Percentiles rank a stretch among this genome's conserved stretches.
phyloP scores from a whole-genome alignment of 2,113 vertebrate genomes.

The Cisticola juncidis region DNA sequence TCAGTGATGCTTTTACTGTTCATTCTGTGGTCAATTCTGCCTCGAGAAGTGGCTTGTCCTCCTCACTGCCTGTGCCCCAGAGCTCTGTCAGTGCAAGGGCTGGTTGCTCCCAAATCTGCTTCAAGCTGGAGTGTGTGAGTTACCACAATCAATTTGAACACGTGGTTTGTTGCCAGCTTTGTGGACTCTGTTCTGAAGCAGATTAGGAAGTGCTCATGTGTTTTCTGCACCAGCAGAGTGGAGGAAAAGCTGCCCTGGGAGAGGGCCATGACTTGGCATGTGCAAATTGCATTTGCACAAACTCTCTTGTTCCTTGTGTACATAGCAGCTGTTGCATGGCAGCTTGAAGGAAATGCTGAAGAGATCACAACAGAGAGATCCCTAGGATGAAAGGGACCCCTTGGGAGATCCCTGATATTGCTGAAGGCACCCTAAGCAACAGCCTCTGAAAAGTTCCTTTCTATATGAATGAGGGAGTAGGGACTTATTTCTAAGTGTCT shows the following conservation, averaged over 20 bases:
- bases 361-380: background rate
- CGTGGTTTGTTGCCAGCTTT: background rate
- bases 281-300: background rate
- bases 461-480: background rate
- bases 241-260: background rate
- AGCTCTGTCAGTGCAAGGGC: background rate
- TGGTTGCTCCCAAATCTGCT: background rate
- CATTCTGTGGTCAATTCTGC: background rate
- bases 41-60: background rate
- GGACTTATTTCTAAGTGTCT: background rate
- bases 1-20: background rate
- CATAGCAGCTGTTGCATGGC: background rate
- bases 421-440: background rate
- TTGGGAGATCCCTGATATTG: background rate
- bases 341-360: background rate
- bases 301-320: background rate
- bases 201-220: rapidly evolving
- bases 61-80: background rate
- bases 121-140: background rate
- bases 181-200: background rate
- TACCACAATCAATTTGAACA: background rate
- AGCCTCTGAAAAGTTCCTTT: background rate
- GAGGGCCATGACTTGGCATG: rapidly evolving
- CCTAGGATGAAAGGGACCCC: background rate
- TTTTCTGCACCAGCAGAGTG: background rate